Evolutionary conservation across 2,113 vertebrate species (phyloP), one percentile per base, ranked within the genome.

Genomic region (Prochilodus magdalenae): DNA sequence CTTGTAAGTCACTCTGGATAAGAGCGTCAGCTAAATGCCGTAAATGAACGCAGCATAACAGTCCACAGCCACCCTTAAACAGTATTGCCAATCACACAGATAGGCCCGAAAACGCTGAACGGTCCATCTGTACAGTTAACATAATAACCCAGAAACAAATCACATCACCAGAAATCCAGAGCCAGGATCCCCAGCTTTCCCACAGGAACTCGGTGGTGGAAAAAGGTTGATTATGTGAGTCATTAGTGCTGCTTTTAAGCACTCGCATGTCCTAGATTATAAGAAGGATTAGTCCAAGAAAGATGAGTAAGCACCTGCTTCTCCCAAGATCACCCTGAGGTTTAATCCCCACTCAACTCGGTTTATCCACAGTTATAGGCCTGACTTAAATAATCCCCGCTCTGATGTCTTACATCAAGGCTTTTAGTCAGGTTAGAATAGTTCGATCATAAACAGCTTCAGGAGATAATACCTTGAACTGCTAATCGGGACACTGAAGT

Each of bases 281-380:
- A 29, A 36, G 10, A 36, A 60, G 24, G 15, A 44, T 27, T 63
- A 44, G 16, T 12, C 57, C n/a, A 60, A 47, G 3, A 75, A n/a
- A n/a, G 24, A 49, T 5, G 60, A 63, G 40, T 27, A 40, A 62
- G 14, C 13, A 40, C 55, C 51, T 36, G 13, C 20, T 22, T 66
- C 27, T 66, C 20, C 53, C 20, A 22, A 55, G 53, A 55, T 55
- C 53, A 55, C 53, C 6, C 53, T 22, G 20, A 33, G 63, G 62
- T 67, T 75, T 81, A 75, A 81, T 81, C 71, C 65, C 27, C 44
- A 24, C 22, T 75, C 62, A 80, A 36, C 63, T 16, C 14, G n/a
- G 51, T 6, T 80, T 67, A 67, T 67, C 49, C 63, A 65, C 49
- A 73, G 29, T 70, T 66, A 75, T 69, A 60, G 67, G 69, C 63